These are phyloP conservation scores for Equus przewalskii DNA, from an alignment of 2,113 vertebrate genomes.

Conservation along the genomic window DNA sequence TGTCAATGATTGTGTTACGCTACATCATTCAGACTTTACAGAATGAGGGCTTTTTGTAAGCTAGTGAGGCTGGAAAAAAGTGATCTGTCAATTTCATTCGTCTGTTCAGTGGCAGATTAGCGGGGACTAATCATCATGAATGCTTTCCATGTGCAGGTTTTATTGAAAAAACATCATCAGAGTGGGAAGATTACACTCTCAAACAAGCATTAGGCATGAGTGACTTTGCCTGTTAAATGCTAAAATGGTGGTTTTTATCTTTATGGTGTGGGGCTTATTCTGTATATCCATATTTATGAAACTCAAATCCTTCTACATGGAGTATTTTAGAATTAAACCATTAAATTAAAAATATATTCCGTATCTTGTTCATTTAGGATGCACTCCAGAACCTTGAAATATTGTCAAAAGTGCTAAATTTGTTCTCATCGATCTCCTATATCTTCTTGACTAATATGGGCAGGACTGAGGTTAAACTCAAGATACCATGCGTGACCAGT, in stretches of 20 bases:
- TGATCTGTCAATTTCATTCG: constrained; percentile 38
- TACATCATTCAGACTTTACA: not conserved
- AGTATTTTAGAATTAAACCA: constrained; percentile 42
- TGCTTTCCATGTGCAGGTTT: constrained; percentile 26
- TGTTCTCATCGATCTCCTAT: not conserved
- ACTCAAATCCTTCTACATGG: constrained; percentile 39
- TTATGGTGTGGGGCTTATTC: not conserved
- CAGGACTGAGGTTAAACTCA: constrained; percentile 60
- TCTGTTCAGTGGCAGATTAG: constrained; percentile 54
- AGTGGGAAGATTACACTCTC: constrained; percentile 49
- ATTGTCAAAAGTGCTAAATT: constrained; percentile 47
- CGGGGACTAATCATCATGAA: not conserved
- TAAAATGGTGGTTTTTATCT: constrained; percentile 46
- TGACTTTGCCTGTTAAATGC: constrained; percentile 23
- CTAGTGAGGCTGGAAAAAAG: constrained; percentile 79
- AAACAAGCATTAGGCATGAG: constrained; percentile 1
- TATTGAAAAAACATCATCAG: constrained; percentile 39
- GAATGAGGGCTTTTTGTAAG: constrained; percentile 70
- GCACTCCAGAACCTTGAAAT: constrained; percentile 21
- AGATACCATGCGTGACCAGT: constrained; percentile 79
- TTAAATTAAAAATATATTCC: constrained; percentile 7
- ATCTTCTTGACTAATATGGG: constrained; percentile 53
- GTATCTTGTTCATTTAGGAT: constrained; percentile 48
- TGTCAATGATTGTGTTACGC: not conserved
- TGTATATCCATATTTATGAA: constrained; percentile 60